A percentile compares a stretch with the other conserved stretches of the same genome.
Evolutionary conservation across 2,888 invertebrate species (phyloP).

Genomic region (Machimus atricapillus): DNA sequence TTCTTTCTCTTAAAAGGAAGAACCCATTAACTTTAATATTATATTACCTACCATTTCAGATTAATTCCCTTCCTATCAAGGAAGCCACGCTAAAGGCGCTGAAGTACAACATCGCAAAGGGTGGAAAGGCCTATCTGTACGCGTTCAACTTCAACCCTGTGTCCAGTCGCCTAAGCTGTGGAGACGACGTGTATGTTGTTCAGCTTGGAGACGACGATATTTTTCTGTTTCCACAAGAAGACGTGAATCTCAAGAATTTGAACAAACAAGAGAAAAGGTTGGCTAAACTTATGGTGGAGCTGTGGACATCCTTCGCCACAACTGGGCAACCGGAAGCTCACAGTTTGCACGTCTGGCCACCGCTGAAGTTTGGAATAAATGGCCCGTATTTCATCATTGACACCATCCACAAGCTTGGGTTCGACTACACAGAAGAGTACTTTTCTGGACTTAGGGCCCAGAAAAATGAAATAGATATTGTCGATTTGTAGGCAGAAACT

Average conservation of each 20-base stretch:
- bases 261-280: constrained; percentile 60
- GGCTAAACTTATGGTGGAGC: constrained; percentile 62
- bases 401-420: constrained; percentile 53
- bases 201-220: constrained; percentile 11
- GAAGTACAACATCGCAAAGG: constrained; percentile 55
- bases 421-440: constrained; percentile 59
- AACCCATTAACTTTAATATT: not conserved
- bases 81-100: constrained; percentile 33
- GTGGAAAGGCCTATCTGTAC: constrained; percentile 58
- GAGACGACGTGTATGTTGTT: not conserved
- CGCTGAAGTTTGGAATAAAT: constrained; percentile 35
- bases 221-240: constrained; percentile 57
- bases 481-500: not conserved
- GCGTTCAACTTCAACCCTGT: constrained; percentile 56
- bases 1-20: too few species aligned
- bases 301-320: constrained; percentile 61
- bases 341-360: constrained; percentile 54
- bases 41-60: not conserved
- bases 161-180: not conserved
- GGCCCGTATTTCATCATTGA: constrained; percentile 60
- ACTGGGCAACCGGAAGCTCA: constrained; percentile 56
- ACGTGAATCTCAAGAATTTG: constrained; percentile 48
- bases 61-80: constrained; percentile 37
- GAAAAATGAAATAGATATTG: not conserved
- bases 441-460: constrained; percentile 41